Percentiles rank a stretch among this genome's conserved stretches.
These are phyloP conservation scores for Strix uralensis DNA, from an alignment of 2,113 vertebrate genomes.

Conservation along the genomic window DNA sequence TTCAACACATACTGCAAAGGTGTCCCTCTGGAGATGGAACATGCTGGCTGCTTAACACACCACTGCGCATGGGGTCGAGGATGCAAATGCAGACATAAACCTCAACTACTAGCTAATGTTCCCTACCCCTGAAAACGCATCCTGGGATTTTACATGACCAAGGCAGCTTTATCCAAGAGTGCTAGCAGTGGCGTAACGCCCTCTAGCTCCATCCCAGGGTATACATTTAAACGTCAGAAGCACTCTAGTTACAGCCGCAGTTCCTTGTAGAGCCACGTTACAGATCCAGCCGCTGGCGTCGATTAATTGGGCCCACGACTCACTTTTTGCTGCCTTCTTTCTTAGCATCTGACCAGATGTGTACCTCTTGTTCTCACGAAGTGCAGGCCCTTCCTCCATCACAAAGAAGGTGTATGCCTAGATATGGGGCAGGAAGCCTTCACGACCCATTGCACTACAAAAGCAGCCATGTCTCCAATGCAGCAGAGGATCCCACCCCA, in stretches of 20 bases:
- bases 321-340: neutral
- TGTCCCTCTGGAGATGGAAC: neutral
- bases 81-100: accelerated
- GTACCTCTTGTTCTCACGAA: neutral
- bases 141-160: neutral
- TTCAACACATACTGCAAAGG: neutral
- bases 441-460: neutral
- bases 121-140: neutral
- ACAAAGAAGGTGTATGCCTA: neutral
- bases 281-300: accelerated
- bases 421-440: neutral
- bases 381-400: neutral
- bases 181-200: neutral
- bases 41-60: neutral
- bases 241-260: neutral
- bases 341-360: neutral
- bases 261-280: neutral
- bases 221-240: neutral
- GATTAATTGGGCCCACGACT: neutral
- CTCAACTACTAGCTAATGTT: neutral
- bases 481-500: neutral
- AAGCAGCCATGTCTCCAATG: neutral
- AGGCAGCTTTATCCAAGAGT: neutral
- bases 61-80: accelerated
- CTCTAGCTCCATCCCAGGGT: constrained; percentile 25